phyloP scores from a whole-genome alignment of 2,797 vertebrate species.

The Acestrorhynchus altus region DNA sequence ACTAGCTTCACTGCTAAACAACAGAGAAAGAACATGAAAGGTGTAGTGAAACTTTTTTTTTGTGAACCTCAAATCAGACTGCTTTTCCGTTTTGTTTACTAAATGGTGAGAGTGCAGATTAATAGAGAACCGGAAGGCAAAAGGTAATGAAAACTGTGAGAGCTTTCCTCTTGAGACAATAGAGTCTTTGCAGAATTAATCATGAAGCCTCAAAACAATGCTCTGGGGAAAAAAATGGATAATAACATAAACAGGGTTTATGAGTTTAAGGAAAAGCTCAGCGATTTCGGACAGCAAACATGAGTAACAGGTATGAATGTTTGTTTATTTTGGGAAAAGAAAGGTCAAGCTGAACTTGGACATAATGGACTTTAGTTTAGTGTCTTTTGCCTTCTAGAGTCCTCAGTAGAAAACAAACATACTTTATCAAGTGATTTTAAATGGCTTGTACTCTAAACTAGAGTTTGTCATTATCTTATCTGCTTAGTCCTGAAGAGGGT shows the following conservation, averaged over 20 bases:
- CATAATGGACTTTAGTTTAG: background rate
- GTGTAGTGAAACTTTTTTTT: slow-evolving; percentile 1
- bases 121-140: slow-evolving; percentile 46
- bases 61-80: slow-evolving; percentile 25
- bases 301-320: slow-evolving; percentile 3
- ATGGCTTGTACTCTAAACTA: too few relatives aligned
- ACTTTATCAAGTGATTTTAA: background rate
- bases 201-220: slow-evolving; percentile 34
- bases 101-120: slow-evolving; percentile 52
- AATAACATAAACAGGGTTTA: slow-evolving; percentile 29
- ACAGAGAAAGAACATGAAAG: background rate
- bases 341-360: background rate
- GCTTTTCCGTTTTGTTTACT: slow-evolving; percentile 49
- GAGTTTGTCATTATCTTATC: too few relatives aligned
- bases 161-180: slow-evolving; percentile 50
- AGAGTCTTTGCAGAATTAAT: slow-evolving; percentile 47
- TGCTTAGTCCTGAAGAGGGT: too few relatives aligned
- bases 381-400: background rate
- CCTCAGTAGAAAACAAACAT: background rate
- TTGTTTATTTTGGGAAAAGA: background rate
- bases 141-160: slow-evolving; percentile 51
- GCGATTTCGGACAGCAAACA: slow-evolving; percentile 24
- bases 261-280: slow-evolving; percentile 2
- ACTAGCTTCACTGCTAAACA: background rate
- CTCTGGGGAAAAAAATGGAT: slow-evolving; percentile 9